Base-by-base conservation (phyloP, 2,797 vertebrate species). In the Gobio occitaniae region DNA sequence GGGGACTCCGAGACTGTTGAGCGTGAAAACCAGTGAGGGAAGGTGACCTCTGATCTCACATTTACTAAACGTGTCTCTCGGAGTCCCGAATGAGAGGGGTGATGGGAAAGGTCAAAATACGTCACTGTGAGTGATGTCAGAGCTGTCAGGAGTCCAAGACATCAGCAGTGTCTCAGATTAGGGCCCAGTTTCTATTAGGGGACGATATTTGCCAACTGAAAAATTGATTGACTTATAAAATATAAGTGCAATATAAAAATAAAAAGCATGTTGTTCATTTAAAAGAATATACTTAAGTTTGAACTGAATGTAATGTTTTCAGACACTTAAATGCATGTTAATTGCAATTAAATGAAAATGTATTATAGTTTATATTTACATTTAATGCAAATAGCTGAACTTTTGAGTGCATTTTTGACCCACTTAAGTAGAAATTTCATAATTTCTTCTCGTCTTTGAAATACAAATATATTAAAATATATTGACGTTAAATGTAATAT, bases 1-100 rank as follows among this genome's bases (percentile, higher is more conserved):
- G 65, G 75, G 77, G 72, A 61, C 80, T 86, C 85, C 75, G 88
- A 89, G 91, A 80, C 89, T 90, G 82, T 91, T 94, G 86, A 94
- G 94, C 94, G 92, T 94, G 92, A 84, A 88, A 93, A 93, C 90
- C 91, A 87, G 88, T 3, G 90, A 95, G 91, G 87, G 91, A 91
- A 93, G 86, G 89, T 90, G 92, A 94, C 93, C 95, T 91, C 88
- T 95, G 94, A 92, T 94, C 91, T 94, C 89, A 91, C 91, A 88
- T 92, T 94, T 91, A 91, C 89, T 80, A 84, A 72, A 82, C 82
- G 78, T 41, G 76, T 90, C 91, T 90, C 88, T 86, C 84, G 87
- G 82, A 76, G 86, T 90, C 88, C 91, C 88, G 91, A 85, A 86
- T 90, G 87, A 89, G 86, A 82, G 92, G 92, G 91, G 91, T 90